Evolutionary conservation across 2,888 invertebrate genomes (phyloP).

Genomic region (Halictus quadricinctus): DNA sequence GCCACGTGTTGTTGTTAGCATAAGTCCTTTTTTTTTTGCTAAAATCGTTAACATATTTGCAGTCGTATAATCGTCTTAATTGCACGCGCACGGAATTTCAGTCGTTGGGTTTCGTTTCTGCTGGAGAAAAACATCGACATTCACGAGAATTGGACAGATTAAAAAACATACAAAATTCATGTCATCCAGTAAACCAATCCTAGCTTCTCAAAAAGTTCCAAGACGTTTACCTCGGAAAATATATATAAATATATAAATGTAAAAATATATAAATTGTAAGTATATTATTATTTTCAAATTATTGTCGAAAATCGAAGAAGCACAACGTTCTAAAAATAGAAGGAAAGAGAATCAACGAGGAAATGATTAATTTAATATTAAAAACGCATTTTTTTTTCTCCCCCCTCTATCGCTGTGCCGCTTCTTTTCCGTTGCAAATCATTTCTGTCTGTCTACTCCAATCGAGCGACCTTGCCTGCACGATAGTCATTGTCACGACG

Average conservation of each 20-base stretch:
- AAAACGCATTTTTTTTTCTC: constrained; percentile 27
- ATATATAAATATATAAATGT: too few species aligned
- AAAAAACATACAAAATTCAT: too few species aligned
- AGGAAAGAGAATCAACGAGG: not conserved
- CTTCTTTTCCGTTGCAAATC: not conserved
- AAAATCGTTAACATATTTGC: not conserved
- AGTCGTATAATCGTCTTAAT: not conserved
- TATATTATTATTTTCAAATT: too few species aligned
- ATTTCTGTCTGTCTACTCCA: constrained; percentile 38
- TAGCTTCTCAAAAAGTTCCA: too few species aligned
- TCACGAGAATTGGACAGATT: too few species aligned
- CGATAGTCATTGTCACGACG: constrained; percentile 60
- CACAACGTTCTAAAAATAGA: too few species aligned
- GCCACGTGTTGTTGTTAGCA: not conserved
- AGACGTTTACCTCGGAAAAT: too few species aligned
- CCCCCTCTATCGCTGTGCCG: not conserved
- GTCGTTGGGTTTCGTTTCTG: not conserved
- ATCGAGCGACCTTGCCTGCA: constrained; percentile 55
- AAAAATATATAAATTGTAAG: too few species aligned
- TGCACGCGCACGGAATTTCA: not conserved
- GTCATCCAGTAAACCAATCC: too few species aligned
- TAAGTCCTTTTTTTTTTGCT: not conserved
- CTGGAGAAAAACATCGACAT: too few species aligned
- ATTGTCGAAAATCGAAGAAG: too few species aligned
- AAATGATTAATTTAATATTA: too few species aligned